These are phyloP conservation scores for Cephalopachus bancanus DNA, from an alignment of 2,797 vertebrate species.

Conservation along the genomic window DNA sequence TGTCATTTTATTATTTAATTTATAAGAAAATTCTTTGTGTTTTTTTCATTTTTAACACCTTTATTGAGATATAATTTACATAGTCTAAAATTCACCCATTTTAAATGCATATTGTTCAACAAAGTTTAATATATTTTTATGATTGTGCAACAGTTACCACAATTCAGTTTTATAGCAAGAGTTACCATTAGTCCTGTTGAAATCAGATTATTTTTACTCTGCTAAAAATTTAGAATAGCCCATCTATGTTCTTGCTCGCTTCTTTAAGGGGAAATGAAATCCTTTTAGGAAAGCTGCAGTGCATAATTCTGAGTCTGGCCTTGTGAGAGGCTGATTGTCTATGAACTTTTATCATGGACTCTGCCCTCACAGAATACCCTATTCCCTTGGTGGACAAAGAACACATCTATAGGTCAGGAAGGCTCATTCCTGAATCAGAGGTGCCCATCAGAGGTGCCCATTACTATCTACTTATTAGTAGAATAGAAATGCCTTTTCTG, in stretches of 20 bases:
- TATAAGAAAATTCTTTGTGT: background rate
- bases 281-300: background rate
- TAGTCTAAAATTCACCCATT: too few species aligned
- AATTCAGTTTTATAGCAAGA: background rate
- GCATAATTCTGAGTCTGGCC: background rate
- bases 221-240: background rate
- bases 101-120: too few species aligned
- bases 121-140: too few species aligned
- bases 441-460: background rate
- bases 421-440: background rate
- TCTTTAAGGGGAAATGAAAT: background rate
- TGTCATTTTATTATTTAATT: conserved; percentile 51
- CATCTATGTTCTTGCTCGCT: background rate
- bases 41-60: too few species aligned
- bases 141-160: too few species aligned
- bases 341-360: background rate
- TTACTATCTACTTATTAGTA: background rate
- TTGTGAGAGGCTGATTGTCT: conserved; percentile 7
- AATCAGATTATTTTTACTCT: conserved; percentile 32
- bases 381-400: background rate
- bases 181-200: background rate
- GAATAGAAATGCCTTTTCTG: conserved; percentile 19
- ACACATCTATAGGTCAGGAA: background rate
- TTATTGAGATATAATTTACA: too few species aligned
- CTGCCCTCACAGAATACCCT: background rate